A percentile compares a stretch with the other conserved stretches of the same genome.
Evolutionary conservation across 2,113 vertebrate genomes (phyloP).

Genomic region (Grus americana): DNA sequence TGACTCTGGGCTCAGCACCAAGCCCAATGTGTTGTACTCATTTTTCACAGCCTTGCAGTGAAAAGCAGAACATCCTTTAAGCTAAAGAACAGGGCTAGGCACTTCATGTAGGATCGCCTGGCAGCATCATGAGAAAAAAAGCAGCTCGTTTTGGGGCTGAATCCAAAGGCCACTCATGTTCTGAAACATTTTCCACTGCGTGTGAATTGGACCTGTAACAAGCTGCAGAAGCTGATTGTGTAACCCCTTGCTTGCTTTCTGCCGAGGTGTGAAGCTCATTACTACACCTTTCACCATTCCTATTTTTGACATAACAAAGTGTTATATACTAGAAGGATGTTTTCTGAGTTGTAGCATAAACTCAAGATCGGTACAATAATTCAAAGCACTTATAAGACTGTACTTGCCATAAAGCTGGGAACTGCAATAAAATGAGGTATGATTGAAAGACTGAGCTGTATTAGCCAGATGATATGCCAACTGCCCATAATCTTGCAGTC

Average conservation of each 20-base stretch:
- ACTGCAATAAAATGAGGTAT: not conserved
- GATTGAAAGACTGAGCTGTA: constrained; percentile 4
- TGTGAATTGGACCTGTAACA: not conserved
- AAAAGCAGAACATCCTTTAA: not conserved
- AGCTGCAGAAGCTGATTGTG: not conserved
- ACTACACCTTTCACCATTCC: not conserved
- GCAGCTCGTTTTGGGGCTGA: not conserved
- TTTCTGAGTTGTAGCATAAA: not conserved
- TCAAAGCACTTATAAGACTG: not conserved
- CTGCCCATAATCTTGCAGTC: constrained; percentile 39
- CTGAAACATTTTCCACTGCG: not conserved
- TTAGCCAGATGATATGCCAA: not conserved
- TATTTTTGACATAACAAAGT: not conserved
- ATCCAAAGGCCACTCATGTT: not conserved
- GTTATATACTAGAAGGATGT: not conserved
- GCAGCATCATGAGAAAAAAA: not conserved
- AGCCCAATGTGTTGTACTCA: not conserved
- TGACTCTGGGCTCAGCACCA: not conserved
- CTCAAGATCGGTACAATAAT: not conserved
- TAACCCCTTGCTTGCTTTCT: not conserved
- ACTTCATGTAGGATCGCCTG: not conserved
- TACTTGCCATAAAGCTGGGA: not conserved
- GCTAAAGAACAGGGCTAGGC: not conserved
- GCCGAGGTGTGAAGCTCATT: not conserved
- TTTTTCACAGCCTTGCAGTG: not conserved